Conservation (phyloP, 2,888 invertebrate genomes). For the Pocota personata region DNA sequence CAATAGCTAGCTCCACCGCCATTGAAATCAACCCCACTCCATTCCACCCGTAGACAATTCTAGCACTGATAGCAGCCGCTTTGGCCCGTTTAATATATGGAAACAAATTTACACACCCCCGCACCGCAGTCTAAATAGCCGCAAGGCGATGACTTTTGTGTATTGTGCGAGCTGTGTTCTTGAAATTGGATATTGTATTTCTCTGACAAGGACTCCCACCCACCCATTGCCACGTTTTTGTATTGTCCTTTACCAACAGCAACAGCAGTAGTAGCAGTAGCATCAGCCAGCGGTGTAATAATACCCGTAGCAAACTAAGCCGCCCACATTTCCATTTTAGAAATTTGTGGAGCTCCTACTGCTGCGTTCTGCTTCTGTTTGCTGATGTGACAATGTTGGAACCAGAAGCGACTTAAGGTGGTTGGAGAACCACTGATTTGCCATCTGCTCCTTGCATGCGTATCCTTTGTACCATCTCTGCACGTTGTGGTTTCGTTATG, state of each 20-base stretch:
- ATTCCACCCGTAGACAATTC: constrained; percentile 26
- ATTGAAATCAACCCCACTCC: constrained; percentile 20
- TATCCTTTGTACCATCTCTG: neutral
- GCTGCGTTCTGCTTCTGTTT: constrained; percentile 19
- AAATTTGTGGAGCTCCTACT: neutral
- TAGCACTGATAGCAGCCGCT: constrained; percentile 23
- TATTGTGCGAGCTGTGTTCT: constrained; percentile 32
- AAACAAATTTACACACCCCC: constrained; percentile 42
- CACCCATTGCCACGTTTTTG: constrained; percentile 2
- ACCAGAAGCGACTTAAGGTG: neutral
- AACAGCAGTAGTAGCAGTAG: neutral
- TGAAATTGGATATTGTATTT: constrained; percentile 65
- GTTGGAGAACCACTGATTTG: constrained; percentile 14
- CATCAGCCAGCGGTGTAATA: constrained; percentile 10
- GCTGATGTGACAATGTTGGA: constrained; percentile 14
- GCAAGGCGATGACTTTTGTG: constrained; percentile 55
- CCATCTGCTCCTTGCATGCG: constrained; percentile 35
- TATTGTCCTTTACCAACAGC: constrained; percentile 7
- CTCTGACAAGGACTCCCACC: constrained; percentile 35
- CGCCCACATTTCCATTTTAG: constrained; percentile 45
- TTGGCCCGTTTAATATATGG: constrained; percentile 19
- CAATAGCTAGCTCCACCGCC: constrained; percentile 28
- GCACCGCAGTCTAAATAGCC: constrained; percentile 48
- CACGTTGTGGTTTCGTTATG: constrained; percentile 19
- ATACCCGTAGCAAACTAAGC: neutral